Evolutionary conservation across 2,113 vertebrate genomes (phyloP).

Genomic region (Cynocephalus volans): DNA sequence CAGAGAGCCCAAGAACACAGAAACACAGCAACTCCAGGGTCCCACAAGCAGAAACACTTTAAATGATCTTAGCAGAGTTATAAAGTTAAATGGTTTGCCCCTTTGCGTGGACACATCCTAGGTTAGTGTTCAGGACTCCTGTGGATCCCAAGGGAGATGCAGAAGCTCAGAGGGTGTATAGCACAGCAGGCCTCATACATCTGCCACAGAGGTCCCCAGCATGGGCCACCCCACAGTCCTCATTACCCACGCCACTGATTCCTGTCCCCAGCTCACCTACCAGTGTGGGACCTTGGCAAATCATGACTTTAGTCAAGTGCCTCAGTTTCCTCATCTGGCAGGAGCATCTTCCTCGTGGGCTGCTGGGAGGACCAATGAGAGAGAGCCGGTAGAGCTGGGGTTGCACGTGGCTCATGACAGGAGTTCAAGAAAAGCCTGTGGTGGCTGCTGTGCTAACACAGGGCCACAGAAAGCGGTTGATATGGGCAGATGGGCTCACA

Average conservation of each 20-base stretch:
- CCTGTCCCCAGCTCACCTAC: background rate
- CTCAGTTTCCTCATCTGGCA: background rate
- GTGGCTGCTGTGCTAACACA: fast-evolving
- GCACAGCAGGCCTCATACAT: fast-evolving
- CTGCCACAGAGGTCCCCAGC: fast-evolving
- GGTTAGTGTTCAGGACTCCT: background rate
- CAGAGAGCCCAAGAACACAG: background rate
- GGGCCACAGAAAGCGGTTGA: fast-evolving
- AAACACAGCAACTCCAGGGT: background rate
- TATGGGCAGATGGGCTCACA: background rate
- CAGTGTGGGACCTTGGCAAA: fast-evolving
- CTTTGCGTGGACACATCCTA: fast-evolving
- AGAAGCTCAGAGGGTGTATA: fast-evolving
- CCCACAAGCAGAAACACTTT: background rate
- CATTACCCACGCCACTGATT: background rate
- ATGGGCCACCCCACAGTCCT: background rate
- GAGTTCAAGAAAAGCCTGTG: fast-evolving
- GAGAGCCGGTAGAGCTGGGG: background rate
- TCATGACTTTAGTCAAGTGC: background rate
- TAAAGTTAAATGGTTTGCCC: fast-evolving
- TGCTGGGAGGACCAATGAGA: fast-evolving
- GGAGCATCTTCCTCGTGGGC: background rate
- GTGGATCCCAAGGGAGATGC: too few relatives aligned
- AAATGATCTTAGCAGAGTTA: fast-evolving
- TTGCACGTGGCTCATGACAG: background rate